These are phyloP conservation scores for Podarcis cretensis DNA, from an alignment of 2,113 vertebrate genomes.

Conservation along the genomic window DNA sequence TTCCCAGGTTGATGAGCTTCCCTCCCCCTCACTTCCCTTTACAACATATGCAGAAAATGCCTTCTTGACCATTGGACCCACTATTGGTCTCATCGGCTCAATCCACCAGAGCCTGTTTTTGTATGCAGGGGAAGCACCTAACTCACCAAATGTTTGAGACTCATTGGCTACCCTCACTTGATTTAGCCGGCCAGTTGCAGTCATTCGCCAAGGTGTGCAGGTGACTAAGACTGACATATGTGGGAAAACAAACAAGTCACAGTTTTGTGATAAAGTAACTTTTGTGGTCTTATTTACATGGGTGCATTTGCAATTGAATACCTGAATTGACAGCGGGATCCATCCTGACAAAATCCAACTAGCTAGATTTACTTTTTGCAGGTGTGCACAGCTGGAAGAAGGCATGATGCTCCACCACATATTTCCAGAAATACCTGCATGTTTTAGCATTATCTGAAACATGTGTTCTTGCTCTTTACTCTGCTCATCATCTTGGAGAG, in stretches of 20 bases:
- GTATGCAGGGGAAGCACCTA: no score
- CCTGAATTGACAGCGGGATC: constrained; percentile 98
- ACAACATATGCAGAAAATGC: no score
- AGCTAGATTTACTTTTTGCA: constrained; percentile 79
- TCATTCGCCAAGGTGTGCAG: no score
- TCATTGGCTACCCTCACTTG: no score
- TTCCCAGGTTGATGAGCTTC: no score
- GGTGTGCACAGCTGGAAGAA: constrained; percentile 94
- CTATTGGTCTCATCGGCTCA: no score
- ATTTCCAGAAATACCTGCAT: constrained; percentile 98
- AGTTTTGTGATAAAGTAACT: not conserved
- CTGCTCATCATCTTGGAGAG: constrained; percentile 63
- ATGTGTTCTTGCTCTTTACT: constrained; percentile 97
- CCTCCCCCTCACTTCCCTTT: no score
- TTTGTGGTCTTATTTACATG: not conserved
- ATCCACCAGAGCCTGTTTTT: no score
- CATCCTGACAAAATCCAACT: constrained; percentile 90
- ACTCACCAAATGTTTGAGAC: no score
- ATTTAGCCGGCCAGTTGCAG: no score
- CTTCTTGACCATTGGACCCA: no score
- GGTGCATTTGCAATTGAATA: constrained; percentile 54
- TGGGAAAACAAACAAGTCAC: not conserved
- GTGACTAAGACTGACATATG: no score
- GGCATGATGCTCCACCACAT: constrained; percentile 94
- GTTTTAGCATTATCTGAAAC: constrained; percentile 90